Evolutionary conservation across 2,888 invertebrate species (phyloP), one percentile per base, ranked within the genome.

Genomic region (Crossocerus cetratus): DNA sequence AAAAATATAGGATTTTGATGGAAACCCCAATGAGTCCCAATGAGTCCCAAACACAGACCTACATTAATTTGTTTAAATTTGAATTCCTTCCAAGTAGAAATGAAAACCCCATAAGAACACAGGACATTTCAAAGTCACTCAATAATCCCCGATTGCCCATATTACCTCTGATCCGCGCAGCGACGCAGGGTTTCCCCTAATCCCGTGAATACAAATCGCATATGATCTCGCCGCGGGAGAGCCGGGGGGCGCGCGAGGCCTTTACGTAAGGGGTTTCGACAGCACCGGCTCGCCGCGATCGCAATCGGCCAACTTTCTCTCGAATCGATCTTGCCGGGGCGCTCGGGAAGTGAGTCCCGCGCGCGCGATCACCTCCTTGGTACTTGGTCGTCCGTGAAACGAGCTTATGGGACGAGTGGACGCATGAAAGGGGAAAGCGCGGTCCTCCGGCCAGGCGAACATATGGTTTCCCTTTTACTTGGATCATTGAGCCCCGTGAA

Each of bases 211-310:
- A 55, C 64, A 57, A 69, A 67, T 67, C 62, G 32, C 43, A 1
- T 49, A 23, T 55, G 59, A 57, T 69, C n/a, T n/a, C n/a, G n/a
- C n/a, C 16, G 65, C 23, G 21, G 58, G 54, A 13, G 57, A 57
- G 63, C 72, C 44, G 45, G 43, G 57, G 55, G 18, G 53, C 58
- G n/a, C 43, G 21, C 43, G n/a, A n/a, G 4, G 16, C 5, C 11
- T 81, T 81, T 81, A 81, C 75, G 72, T 81, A 81, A 81, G 70
- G 60, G n/a, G 55, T 81, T 81, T 79, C 77, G 63, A 77, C 81
- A n/a, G n/a, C n/a, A 75, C 65, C 65, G 59, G 55, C 53, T 60
- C 32, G 8, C 32, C 32, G 21, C 63, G 69, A 71, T 72, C 69
- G 76, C 75, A 64, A 66, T 66, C 72, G 66, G 22, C 42, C 49